Percentiles rank a stretch among this genome's conserved stretches.
Evolutionary conservation across 2,888 invertebrate species (phyloP).

Genomic region (Eupeodes luniger): DNA sequence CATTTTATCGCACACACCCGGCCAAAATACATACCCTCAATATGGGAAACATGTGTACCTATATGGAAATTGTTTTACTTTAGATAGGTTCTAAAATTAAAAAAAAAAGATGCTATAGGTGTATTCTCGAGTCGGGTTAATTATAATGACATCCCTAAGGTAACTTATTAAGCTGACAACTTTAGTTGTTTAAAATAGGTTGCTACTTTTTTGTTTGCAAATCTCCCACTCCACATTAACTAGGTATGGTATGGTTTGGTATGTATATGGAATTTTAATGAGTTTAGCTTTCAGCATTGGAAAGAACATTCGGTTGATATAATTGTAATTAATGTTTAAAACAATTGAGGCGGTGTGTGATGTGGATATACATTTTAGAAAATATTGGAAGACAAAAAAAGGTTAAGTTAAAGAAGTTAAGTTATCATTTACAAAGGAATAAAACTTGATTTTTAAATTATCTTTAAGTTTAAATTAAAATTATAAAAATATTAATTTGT

Average conservation of each 20-base stretch:
- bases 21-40: constrained; percentile 6
- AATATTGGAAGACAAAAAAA: too few relatives aligned
- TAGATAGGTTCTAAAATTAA: neutral
- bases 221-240: neutral
- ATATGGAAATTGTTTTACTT: constrained; percentile 20
- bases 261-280: constrained; percentile 6
- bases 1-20: constrained; percentile 9
- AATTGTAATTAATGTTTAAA: constrained; percentile 10
- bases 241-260: too few relatives aligned
- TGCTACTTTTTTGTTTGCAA: neutral
- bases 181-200: constrained; percentile 4
- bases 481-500: too few relatives aligned
- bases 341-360: neutral
- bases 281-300: neutral
- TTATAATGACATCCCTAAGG: constrained; percentile 45
- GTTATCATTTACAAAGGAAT: too few relatives aligned
- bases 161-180: constrained; percentile 40
- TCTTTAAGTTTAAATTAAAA: too few relatives aligned
- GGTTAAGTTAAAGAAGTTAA: too few relatives aligned
- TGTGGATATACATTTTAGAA: neutral
- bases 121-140: constrained; percentile 24
- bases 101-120: neutral
- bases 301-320: neutral
- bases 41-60: constrained; percentile 35
- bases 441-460: too few relatives aligned